Evolutionary conservation across 2,888 invertebrate genomes (phyloP), one percentile per base, ranked within the genome.

Genomic region (Scotopteryx bipunctaria): DNA sequence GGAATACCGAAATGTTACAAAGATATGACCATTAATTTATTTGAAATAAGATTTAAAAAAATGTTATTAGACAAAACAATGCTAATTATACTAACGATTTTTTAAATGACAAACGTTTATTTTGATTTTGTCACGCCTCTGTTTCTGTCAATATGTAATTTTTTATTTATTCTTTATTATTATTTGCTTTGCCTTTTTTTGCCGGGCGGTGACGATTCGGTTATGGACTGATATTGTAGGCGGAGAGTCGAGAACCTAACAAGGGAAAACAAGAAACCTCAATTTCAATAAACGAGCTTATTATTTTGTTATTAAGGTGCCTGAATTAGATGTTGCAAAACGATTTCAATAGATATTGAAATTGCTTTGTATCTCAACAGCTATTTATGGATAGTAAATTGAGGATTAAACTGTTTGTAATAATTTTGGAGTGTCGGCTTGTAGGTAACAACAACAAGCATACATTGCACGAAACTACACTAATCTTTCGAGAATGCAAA

Each of bases 401-500:
- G 45, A 45, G 42, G 27, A 17, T 31, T 47, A 40, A 31, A 48
- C 29, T 40, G 51, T 43, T 45, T 37, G 37, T 50, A 53, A 53
- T 48, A 52, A 52, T 55, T 54, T 60, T 49, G 46, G 51, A 54
- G 61, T 59, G 49, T 49, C 48, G 23, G 59, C 54, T 52, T 44
- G 59, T 68, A 55, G 66, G 65, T 68, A 67, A 75, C 48, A 70
- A 63, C 62, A 68, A 71, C 61, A 68, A 58, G 48, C 57, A 57
- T 59, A 64, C 43, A 33, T 67, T 66, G 60, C 57, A 62, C 52
- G 61, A 53, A 63, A 60, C 67, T 71, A 62, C 63, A 70, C 67
- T 71, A 71, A 73, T 73, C 62, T 69, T 70, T 69, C 50, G 63
- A 69, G 66, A 62, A 71, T 61, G 76, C 77, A 78, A 81, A 81